Evolutionary conservation across 2,888 invertebrate species (phyloP).

Genomic region (Epiblema foenella): DNA sequence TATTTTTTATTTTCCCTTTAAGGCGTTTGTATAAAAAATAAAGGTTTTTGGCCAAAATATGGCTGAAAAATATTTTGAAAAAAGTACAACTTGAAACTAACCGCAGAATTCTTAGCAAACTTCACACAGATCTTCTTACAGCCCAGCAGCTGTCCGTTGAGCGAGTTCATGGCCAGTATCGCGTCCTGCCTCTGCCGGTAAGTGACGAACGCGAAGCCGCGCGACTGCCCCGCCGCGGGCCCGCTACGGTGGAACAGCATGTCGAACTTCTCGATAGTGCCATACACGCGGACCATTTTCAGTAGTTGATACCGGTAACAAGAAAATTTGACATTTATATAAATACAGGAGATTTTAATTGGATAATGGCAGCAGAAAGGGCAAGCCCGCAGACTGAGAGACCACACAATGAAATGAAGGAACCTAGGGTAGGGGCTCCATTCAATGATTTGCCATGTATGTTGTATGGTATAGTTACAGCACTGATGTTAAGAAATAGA

Average conservation of each 20-base stretch:
- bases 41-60: no score
- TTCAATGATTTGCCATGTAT: no score
- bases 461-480: no score
- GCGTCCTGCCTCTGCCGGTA: conserved; percentile 89
- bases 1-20: no score
- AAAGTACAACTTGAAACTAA: conserved; percentile 57
- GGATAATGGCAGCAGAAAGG: no score
- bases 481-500: no score
- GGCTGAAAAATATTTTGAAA: no score
- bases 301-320: conserved; percentile 96
- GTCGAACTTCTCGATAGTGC: conserved; percentile 97
- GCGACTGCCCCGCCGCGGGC: conserved; percentile 93
- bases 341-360: conserved; percentile 14
- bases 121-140: conserved; percentile 91
- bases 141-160: conserved; percentile 91
- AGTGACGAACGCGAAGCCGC: conserved; percentile 97
- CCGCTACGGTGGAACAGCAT: conserved; percentile 97
- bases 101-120: conserved; percentile 90
- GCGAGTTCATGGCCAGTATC: conserved; percentile 87
- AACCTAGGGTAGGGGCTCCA: no score
- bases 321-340: conserved; percentile 58
- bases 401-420: no score
- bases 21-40: no score
- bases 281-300: conserved; percentile 98
- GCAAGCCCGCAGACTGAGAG: no score